Evolutionary conservation across 2,888 invertebrate genomes (phyloP), one percentile per base, ranked within the genome.

Genomic region (Hipparchia semele): DNA sequence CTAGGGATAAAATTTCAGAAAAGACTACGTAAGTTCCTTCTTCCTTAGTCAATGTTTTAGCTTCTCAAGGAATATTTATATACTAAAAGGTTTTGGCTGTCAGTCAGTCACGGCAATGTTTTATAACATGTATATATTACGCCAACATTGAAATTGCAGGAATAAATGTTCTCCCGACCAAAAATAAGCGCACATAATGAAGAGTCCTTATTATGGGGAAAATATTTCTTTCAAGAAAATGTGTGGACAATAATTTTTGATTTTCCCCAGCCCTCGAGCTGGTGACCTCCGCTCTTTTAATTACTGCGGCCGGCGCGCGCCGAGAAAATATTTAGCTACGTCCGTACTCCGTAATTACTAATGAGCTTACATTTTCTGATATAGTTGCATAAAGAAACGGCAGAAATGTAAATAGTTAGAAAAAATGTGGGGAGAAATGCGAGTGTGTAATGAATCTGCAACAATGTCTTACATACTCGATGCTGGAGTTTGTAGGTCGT

Each of bases 241-340:
- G 84, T 84, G 86, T 85, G 87, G 87, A 89, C 87, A 90, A 90
- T 87, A 86, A 87, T 89, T 90, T 90, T 89, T 87, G 90, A 90
- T 90, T 90, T 90, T 86, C 85, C 85, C 85, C 83, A 82, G 83
- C 83, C 82, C 86, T 79, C 80, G 76, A 79, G 79, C 73, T 66
- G 73, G 75, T 78, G 83, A 81, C 82, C 84, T 83, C 84, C 84
- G 88, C 86, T 88, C 87, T 90, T 91, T 90, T 92, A 92, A 92
- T 93, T 92, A 91, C 90, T 87, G 80, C 86, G 84, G 80, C 81
- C 80, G 82, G 81, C 81, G 83, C 79, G 84, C 80, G 84, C 86
- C 84, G 83, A 86, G 91, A 89, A 90, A 92, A 92, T 91, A 91
- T 91, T 92, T 90, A 88, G 89, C 87, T 83, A 84, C 87, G 90